Base-by-base conservation (phyloP, 2,888 invertebrate genomes). In the Heliconius hortense region DNA sequence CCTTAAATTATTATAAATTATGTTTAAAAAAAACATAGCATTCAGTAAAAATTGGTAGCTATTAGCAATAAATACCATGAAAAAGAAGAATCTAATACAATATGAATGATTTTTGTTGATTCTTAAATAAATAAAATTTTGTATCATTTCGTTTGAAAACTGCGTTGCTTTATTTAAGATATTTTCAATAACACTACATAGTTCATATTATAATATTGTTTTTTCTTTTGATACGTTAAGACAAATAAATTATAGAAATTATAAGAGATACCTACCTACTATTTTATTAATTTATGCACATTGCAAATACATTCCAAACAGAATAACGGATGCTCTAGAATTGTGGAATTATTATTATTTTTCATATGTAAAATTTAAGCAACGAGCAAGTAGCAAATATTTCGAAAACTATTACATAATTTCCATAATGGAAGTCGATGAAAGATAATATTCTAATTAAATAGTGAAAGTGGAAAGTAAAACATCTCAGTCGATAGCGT, bases 381-480 rank as follows among this genome's bases (percentile, higher is more conserved):
- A 31, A 56, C 15, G 8, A 13, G 11, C 31, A 53, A 28, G 15
- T 31, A 21, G 21, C n/a, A 43, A 71, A 56, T 24, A 70, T 56
- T 60, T 71, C 39, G 71, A 71, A 71, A 60, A 43, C 69, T 35
- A 39, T 71, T 71, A 39, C 39, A 10, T 62, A 43, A 56, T 56
- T 13, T 31, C 31, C 18, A 69, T 69, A 69, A 71, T 74, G 64
- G 53, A 69, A 63, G 53, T 53, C 60, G 53, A 63, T 70, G 53
- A 63, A 74, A 66, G 66, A 62, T 72, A 75, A 60, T 74, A 76
- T 76, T 75, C 76, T 79, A 78, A 80, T 80, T 75, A 80, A 62
- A 77, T 74, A 77, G 79, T 78, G 81, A 81, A 80, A 81, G 80
- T 78, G 67, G 76, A 76, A 82, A 81, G 80, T 76, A 74, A 76